A percentile compares a stretch with the other conserved stretches of the same genome.
phyloP scores from a whole-genome alignment of 1,140 invertebrate genomes.

The Pogonomyrmex barbatus region DNA sequence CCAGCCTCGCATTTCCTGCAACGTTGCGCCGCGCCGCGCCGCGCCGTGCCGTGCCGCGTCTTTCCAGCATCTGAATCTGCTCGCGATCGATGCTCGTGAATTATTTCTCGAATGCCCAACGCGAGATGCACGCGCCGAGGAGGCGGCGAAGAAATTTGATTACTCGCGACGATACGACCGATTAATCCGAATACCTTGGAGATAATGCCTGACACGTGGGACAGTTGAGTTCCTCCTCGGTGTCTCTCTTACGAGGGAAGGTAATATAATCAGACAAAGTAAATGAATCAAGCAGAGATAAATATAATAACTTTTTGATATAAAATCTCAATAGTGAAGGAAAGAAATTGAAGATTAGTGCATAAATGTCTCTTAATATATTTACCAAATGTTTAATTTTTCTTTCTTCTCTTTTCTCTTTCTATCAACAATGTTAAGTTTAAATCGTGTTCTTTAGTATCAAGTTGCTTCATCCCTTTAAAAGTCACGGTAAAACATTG shows the following conservation, averaged over 20 bases:
- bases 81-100: slow-evolving; percentile 66
- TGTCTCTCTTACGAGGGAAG: not conserved
- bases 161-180: slow-evolving; percentile 41
- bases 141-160: slow-evolving; percentile 59
- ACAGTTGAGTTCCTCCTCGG: not conserved
- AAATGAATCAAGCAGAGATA: not conserved
- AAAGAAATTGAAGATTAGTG: not conserved
- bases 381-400: not conserved
- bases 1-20: slow-evolving; percentile 56
- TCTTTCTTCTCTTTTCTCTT: too few species aligned
- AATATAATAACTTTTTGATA: not conserved
- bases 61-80: slow-evolving; percentile 57
- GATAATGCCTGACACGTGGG: slow-evolving; percentile 3
- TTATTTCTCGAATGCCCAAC: slow-evolving; percentile 48
- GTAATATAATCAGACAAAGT: not conserved
- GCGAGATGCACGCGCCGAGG: slow-evolving; percentile 30
- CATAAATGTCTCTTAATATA: slow-evolving; percentile 16
- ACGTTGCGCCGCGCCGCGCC: slow-evolving; percentile 17
- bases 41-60: not conserved
- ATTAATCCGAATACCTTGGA: slow-evolving; percentile 53
- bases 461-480: not conserved
- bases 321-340: not conserved
- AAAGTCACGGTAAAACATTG: not conserved
- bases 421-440: not conserved
- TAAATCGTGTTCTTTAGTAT: not conserved